Conservation (phyloP, 2,113 vertebrate genomes). For the Tetraodon nigroviridis region DNA sequence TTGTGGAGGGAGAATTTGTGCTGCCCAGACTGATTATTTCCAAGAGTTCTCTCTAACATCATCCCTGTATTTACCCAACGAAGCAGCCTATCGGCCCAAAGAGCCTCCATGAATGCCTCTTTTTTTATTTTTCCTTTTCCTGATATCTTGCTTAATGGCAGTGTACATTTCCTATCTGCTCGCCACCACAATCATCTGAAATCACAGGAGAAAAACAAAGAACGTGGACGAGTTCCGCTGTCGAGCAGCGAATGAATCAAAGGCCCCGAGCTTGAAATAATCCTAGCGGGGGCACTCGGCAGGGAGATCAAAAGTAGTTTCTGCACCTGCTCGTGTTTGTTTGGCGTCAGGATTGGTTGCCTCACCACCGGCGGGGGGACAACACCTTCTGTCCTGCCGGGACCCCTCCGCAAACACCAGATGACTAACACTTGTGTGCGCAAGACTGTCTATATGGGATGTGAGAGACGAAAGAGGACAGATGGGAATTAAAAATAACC, state of each 20-base stretch:
- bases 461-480: slow-evolving; percentile 5
- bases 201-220: slow-evolving; percentile 26
- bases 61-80: slow-evolving; percentile 1
- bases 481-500: neutral
- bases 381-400: slow-evolving; percentile 11
- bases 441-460: neutral
- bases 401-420: slow-evolving; percentile 6
- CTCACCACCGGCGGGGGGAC: slow-evolving; percentile 16
- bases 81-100: slow-evolving; percentile 4
- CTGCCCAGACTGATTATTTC: no score
- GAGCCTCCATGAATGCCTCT: slow-evolving; percentile 15
- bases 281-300: slow-evolving; percentile 53
- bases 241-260: slow-evolving; percentile 62
- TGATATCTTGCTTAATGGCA: slow-evolving; percentile 1
- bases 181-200: slow-evolving; percentile 23
- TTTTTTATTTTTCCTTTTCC: slow-evolving; percentile 18
- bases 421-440: slow-evolving; percentile 10
- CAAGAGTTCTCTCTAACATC: neutral
- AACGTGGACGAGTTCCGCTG: slow-evolving; percentile 13
- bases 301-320: slow-evolving; percentile 68
- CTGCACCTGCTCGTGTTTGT: slow-evolving; percentile 60
- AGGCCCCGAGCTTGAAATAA: slow-evolving; percentile 54
- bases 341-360: slow-evolving; percentile 12
- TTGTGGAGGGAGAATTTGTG: no score
- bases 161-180: slow-evolving; percentile 16